These are phyloP conservation scores for Hylyphantes graminicola DNA, from an alignment of 1,140 invertebrate species.

Conservation along the genomic window DNA sequence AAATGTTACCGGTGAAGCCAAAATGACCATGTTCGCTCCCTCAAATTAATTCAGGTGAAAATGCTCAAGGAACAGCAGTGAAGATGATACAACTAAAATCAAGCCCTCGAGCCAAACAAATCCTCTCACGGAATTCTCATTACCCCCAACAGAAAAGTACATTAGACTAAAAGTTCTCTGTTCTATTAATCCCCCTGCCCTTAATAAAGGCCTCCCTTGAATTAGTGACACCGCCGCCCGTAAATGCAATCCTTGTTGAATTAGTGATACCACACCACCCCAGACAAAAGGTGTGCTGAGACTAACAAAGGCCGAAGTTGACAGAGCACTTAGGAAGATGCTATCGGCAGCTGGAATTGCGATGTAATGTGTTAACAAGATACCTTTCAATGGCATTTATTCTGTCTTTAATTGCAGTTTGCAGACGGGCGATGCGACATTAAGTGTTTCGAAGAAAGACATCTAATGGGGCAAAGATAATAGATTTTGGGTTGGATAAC, in stretches of 20 bases:
- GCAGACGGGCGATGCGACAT: conserved; percentile 8
- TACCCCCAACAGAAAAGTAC: not conserved
- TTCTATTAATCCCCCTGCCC: conserved; percentile 18
- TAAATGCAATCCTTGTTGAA: not conserved
- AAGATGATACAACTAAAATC: too few relatives aligned
- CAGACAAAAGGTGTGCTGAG: not conserved
- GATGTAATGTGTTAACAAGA: conserved; percentile 21
- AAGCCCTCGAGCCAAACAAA: too few relatives aligned
- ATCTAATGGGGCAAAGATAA: not conserved
- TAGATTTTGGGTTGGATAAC: too few relatives aligned
- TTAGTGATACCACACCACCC: not conserved
- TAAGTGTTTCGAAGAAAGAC: conserved; percentile 23
- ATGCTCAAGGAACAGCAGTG: too few relatives aligned
- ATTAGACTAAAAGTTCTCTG: conserved; percentile 21
- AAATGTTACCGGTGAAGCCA: too few relatives aligned
- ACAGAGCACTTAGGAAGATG: conserved; percentile 26
- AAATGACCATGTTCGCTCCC: too few relatives aligned
- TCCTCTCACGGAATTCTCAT: too few relatives aligned
- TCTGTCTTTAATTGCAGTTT: conserved; percentile 21
- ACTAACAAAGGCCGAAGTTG: not conserved
- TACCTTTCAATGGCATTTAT: conserved; percentile 11
- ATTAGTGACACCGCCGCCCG: not conserved
- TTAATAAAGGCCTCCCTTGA: not conserved
- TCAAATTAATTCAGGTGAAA: too few relatives aligned
- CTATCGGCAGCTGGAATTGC: conserved; percentile 13